phyloP scores from a whole-genome alignment of 2,113 vertebrate species.

The Tyrannus savana region DNA sequence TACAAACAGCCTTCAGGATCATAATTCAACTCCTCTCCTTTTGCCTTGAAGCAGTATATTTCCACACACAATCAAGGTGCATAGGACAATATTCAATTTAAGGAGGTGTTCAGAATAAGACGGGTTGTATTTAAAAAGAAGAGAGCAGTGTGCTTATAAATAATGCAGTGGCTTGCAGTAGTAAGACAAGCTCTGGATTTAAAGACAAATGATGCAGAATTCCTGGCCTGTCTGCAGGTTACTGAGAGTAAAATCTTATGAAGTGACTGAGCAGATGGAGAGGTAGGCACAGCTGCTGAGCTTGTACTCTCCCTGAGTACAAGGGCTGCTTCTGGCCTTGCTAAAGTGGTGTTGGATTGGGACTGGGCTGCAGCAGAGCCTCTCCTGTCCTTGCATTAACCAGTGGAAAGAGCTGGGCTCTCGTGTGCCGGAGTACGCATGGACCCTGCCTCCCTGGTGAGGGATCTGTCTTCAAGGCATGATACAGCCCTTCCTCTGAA shows the following conservation, averaged over 20 bases:
- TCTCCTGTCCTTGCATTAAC: background rate
- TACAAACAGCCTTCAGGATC: slow-evolving; percentile 48
- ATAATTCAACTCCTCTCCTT: slow-evolving; percentile 57
- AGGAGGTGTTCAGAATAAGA: slow-evolving; percentile 15
- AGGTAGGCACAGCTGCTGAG: background rate
- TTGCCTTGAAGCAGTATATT: slow-evolving; percentile 64
- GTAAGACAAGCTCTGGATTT: background rate
- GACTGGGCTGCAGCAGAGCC: background rate
- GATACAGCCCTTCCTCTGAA: background rate
- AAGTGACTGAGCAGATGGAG: background rate
- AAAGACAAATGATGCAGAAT: slow-evolving; percentile 9
- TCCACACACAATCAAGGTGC: slow-evolving; percentile 31
- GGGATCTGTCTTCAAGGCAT: background rate
- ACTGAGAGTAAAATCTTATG: background rate
- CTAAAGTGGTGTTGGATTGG: background rate
- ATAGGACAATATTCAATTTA: slow-evolving; percentile 44
- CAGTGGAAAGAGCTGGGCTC: background rate
- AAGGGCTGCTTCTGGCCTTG: background rate
- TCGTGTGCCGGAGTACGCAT: background rate
- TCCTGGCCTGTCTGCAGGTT: background rate
- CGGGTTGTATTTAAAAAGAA: slow-evolving; percentile 39
- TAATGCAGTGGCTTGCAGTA: slow-evolving; percentile 2
- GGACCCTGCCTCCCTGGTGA: background rate
- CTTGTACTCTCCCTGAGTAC: too few relatives aligned
- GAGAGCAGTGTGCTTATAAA: slow-evolving; percentile 44